A percentile compares a stretch with the other conserved stretches of the same genome.
Conservation (phyloP, 2,888 invertebrate species). For the Phaonia tiefii region DNA sequence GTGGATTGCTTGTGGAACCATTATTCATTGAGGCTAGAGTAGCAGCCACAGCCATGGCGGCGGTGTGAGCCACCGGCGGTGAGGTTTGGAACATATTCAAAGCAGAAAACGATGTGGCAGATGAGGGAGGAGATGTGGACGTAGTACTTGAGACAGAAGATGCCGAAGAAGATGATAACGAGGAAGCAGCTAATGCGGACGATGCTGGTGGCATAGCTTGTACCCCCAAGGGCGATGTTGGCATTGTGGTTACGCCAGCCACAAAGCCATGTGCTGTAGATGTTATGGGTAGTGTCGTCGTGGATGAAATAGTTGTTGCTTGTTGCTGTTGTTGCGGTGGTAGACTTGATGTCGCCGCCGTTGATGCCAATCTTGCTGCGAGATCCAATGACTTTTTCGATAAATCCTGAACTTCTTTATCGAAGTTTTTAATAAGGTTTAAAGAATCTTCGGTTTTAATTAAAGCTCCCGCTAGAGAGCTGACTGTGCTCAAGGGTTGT, state of each 20-base stretch:
- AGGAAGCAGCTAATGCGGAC: constrained; percentile 15
- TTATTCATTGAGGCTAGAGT: constrained; percentile 63
- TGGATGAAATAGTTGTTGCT: constrained; percentile 59
- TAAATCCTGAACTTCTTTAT: constrained; percentile 75
- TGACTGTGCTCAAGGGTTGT: constrained; percentile 65
- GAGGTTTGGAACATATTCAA: constrained; percentile 62
- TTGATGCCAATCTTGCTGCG: constrained; percentile 30
- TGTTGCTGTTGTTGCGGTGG: constrained; percentile 48
- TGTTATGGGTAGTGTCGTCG: constrained; percentile 37
- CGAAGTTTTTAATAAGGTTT: constrained; percentile 71
- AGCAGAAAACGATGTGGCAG: constrained; percentile 40
- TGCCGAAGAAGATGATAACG: constrained; percentile 51
- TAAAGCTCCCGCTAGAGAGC: constrained; percentile 60
- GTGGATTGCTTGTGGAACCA: constrained; percentile 39
- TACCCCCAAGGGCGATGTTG: constrained; percentile 2
- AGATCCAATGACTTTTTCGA: constrained; percentile 73
- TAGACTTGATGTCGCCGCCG: constrained; percentile 7
- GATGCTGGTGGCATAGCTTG: constrained; percentile 1
- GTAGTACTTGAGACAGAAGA: constrained; percentile 61
- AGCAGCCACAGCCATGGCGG: constrained; percentile 57
- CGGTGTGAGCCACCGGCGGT: constrained; percentile 54
- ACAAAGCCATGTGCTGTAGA: constrained; percentile 19
- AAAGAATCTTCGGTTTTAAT: constrained; percentile 69
- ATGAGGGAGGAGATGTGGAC: constrained; percentile 46
- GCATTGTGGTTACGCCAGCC: background rate